A percentile compares a stretch with the other conserved stretches of the same genome.
These are phyloP conservation scores for Lepidurus packardi DNA, from an alignment of 1,140 invertebrate species.

Conservation along the genomic window DNA sequence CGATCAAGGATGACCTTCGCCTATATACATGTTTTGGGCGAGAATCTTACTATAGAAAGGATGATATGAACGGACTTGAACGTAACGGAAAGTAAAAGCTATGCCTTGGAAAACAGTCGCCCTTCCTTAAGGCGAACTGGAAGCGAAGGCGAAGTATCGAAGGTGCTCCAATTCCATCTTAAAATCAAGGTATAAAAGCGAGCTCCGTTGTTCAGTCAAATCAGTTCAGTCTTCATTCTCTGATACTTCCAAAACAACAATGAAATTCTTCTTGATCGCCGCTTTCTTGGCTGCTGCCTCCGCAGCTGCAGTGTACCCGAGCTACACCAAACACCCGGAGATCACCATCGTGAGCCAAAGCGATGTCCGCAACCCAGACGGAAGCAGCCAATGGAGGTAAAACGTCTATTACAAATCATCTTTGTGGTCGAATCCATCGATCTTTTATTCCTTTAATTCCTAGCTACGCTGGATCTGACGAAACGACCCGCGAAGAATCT, in stretches of 20 bases:
- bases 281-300: conserved; percentile 11
- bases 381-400: conserved; percentile 21
- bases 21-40: too few relatives aligned
- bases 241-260: neutral
- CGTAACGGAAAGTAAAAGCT: neutral
- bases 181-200: neutral
- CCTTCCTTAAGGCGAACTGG: neutral
- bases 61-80: too few relatives aligned
- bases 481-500: conserved; percentile 26
- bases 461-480: conserved; percentile 30
- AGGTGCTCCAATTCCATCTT: neutral
- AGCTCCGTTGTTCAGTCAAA: neutral
- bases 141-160: neutral
- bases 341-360: conserved; percentile 14
- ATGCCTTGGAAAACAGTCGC: neutral
- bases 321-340: neutral
- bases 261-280: conserved; percentile 21
- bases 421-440: neutral
- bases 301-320: neutral
- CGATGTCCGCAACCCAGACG: neutral
- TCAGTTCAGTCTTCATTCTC: neutral
- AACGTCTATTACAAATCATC: neutral
- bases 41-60: too few relatives aligned
- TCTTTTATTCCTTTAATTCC: neutral
- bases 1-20: too few relatives aligned